Conservation (phyloP, 2,113 vertebrate species). For the Paradoxurus hermaphroditus region DNA sequence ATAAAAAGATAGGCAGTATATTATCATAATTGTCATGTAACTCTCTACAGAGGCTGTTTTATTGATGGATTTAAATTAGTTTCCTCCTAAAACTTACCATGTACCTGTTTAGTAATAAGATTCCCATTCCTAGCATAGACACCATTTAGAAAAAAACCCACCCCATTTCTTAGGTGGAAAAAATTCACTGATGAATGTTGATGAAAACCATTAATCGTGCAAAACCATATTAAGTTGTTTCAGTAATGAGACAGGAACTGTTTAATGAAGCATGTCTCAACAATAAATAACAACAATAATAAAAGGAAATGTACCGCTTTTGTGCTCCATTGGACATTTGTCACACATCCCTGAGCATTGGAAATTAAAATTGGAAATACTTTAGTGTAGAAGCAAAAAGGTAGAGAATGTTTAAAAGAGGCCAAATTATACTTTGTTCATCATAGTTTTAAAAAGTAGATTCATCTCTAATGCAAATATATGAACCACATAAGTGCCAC, state of each 20-base stretch:
- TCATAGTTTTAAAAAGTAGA: slow-evolving; percentile 4
- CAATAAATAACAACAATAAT: slow-evolving; percentile 55
- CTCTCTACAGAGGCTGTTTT: not conserved
- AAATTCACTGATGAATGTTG: slow-evolving; percentile 12
- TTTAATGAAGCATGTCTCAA: slow-evolving; percentile 48
- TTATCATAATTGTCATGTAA: not conserved
- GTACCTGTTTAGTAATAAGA: not conserved
- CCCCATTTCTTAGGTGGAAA: not conserved
- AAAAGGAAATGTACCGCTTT: slow-evolving; percentile 9
- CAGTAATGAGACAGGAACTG: slow-evolving; percentile 24
- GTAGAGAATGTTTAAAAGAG: slow-evolving; percentile 18
- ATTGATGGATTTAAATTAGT: slow-evolving; percentile 13
- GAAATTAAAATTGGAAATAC: slow-evolving; percentile 37
- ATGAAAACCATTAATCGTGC: slow-evolving; percentile 16
- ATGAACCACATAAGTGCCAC: not conserved
- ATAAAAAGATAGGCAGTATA: not conserved
- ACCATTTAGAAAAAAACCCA: not conserved
- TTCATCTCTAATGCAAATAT: slow-evolving; percentile 16
- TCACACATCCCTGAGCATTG: not conserved
- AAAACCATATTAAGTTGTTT: slow-evolving; percentile 38
- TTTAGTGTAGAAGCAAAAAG: slow-evolving; percentile 7
- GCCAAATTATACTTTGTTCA: slow-evolving; percentile 34
- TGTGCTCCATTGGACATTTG: not conserved
- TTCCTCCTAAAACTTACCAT: not conserved
- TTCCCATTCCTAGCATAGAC: not conserved